Evolutionary conservation across 2,888 invertebrate species (phyloP).

Genomic region (Amblyjoppa fuscipennis): DNA sequence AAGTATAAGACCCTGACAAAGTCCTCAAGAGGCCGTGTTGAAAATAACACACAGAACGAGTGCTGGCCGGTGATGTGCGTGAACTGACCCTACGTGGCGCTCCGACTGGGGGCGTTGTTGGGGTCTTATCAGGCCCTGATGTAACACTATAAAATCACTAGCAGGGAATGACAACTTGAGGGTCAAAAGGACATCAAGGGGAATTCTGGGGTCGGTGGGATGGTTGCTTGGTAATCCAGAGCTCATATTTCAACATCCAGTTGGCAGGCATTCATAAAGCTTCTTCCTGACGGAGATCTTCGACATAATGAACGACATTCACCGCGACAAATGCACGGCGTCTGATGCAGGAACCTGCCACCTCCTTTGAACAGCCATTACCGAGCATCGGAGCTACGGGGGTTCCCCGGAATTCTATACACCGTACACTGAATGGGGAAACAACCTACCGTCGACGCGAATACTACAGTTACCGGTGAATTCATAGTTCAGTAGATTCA

Average conservation of each 20-base stretch:
- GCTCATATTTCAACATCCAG: slow-evolving; percentile 80
- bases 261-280: slow-evolving; percentile 81
- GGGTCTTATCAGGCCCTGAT: not conserved
- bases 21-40: not conserved
- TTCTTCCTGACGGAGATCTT: slow-evolving; percentile 74
- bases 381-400: slow-evolving; percentile 52
- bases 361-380: slow-evolving; percentile 58
- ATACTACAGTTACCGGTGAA: slow-evolving; percentile 40
- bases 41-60: not conserved
- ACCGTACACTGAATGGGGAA: not conserved
- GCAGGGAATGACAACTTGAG: slow-evolving; percentile 29
- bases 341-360: slow-evolving; percentile 52
- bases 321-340: slow-evolving; percentile 75
- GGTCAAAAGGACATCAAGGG: slow-evolving; percentile 59
- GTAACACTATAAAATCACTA: not conserved
- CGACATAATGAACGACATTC: slow-evolving; percentile 78
- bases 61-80: not conserved
- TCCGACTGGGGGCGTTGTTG: not conserved
- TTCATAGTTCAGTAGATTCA: not conserved
- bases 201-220: slow-evolving; percentile 61
- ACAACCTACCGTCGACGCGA: slow-evolving; percentile 34
- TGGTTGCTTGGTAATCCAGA: slow-evolving; percentile 77
- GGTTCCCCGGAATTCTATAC: slow-evolving; percentile 34
- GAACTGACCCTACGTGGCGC: not conserved
- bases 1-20: not conserved